Evolutionary conservation across 2,113 vertebrate species (phyloP).

Genomic region (Paramisgurnus dabryanus): DNA sequence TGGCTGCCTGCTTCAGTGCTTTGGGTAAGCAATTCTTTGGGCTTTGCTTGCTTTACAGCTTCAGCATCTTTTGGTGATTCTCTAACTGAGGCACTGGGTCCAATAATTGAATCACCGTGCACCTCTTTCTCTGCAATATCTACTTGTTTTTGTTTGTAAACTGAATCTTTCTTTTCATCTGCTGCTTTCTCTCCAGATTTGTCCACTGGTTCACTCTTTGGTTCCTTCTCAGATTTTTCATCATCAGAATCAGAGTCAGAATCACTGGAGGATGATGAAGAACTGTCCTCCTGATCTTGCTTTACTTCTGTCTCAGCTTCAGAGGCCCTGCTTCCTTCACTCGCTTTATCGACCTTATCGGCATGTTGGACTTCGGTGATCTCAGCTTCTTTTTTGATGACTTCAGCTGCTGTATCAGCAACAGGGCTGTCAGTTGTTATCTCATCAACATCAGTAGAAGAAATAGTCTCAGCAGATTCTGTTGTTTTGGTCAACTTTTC

Average conservation of each 20-base stretch:
- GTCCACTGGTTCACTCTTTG: constrained; percentile 31
- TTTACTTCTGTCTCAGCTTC: constrained; percentile 24
- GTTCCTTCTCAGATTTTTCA: constrained; percentile 48
- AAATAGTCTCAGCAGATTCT: constrained; percentile 6
- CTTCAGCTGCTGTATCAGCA: not conserved
- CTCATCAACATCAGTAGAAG: not conserved
- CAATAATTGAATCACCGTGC: not conserved
- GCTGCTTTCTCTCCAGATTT: constrained; percentile 21
- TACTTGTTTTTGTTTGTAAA: not conserved
- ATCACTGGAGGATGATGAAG: constrained; percentile 68
- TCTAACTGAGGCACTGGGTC: not conserved
- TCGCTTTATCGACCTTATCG: not conserved
- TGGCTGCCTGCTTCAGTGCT: not conserved
- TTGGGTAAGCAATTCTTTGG: constrained; percentile 13
- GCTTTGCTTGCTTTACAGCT: constrained; percentile 6
- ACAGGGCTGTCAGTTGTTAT: not conserved
- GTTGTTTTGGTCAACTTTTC: constrained; percentile 7
- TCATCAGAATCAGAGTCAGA: constrained; percentile 65
- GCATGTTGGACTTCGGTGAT: not conserved
- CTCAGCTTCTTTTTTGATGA: constrained; percentile 3
- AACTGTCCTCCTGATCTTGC: constrained; percentile 39
- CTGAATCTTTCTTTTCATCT: constrained; percentile 9
- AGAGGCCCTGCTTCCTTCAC: not conserved
- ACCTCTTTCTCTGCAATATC: not conserved
- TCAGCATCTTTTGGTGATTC: constrained; percentile 11